These are phyloP conservation scores for Apamea crenata DNA, from an alignment of 2,888 invertebrate genomes.

Conservation along the genomic window DNA sequence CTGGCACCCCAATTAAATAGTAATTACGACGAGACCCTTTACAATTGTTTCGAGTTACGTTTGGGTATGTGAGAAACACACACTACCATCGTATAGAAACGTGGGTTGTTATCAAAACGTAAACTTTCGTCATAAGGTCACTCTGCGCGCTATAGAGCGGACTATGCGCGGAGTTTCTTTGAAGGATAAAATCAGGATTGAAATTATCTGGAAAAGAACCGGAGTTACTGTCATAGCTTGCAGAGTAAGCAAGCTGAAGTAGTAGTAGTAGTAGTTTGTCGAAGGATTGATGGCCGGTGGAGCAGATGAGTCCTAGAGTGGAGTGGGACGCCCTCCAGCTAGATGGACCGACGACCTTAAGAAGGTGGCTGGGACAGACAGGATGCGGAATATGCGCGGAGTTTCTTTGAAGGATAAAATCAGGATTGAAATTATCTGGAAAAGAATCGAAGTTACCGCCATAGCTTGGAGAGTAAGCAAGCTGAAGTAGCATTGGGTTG, in stretches of 20 bases:
- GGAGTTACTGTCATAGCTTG: neutral
- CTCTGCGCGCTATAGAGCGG: neutral
- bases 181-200: neutral
- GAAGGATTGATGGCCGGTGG: neutral
- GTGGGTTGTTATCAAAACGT: neutral
- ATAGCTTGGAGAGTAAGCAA: neutral
- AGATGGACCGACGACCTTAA: neutral
- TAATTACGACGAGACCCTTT: slow-evolving; percentile 32
- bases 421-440: neutral
- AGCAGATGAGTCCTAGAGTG: neutral
- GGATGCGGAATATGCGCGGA: neutral
- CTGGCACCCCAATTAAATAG: slow-evolving; percentile 32
- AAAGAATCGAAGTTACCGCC: neutral
- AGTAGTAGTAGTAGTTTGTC: neutral
- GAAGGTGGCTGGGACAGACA: neutral
- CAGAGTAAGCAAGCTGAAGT: neutral
- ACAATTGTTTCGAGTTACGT: slow-evolving; percentile 25
- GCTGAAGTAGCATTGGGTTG: neutral
- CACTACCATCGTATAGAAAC: neutral
- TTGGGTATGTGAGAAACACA: slow-evolving; percentile 19
- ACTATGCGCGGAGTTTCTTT: neutral
- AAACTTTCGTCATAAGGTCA: neutral
- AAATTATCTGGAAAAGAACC: neutral
- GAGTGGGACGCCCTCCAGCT: neutral
- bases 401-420: neutral